Conservation (phyloP, 2,113 vertebrate species). For the Tangachromis dhanisi region DNA sequence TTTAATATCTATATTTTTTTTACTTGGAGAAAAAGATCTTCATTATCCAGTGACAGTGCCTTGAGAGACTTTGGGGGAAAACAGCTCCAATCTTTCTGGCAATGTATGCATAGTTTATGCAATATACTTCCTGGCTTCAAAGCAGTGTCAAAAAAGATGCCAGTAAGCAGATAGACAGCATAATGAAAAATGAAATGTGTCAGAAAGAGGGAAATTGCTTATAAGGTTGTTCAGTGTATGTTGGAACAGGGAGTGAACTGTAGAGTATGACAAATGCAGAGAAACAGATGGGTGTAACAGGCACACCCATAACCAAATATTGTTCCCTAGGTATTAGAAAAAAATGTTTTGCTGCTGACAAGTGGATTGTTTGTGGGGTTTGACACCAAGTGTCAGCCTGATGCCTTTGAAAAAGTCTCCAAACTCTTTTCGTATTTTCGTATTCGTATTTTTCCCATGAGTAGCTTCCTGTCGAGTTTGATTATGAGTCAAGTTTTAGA, state of each 20-base stretch:
- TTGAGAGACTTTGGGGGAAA: background rate
- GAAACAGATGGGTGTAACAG: background rate
- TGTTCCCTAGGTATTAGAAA: conserved; percentile 3
- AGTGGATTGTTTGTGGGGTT: conserved; percentile 25
- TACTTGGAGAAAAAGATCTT: background rate
- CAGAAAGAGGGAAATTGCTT: background rate
- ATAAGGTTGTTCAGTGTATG: background rate
- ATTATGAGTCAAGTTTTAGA: background rate
- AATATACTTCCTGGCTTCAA: background rate
- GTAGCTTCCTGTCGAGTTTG: background rate
- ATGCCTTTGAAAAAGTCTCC: background rate
- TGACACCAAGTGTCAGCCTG: conserved; percentile 8
- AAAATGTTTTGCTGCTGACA: conserved; percentile 34
- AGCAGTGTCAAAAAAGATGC: background rate
- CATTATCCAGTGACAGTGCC: background rate
- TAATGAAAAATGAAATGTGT: background rate
- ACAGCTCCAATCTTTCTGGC: background rate
- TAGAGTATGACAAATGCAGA: background rate
- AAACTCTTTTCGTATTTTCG: background rate
- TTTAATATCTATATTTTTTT: background rate
- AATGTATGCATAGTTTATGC: background rate
- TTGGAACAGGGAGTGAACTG: background rate
- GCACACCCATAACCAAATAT: conserved; percentile 2
- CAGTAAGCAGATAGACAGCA: background rate
- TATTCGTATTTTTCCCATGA: background rate